Percentiles rank a stretch among this genome's conserved stretches.
Evolutionary conservation across 2,113 vertebrate genomes (phyloP).

Genomic region (Empidonax traillii): DNA sequence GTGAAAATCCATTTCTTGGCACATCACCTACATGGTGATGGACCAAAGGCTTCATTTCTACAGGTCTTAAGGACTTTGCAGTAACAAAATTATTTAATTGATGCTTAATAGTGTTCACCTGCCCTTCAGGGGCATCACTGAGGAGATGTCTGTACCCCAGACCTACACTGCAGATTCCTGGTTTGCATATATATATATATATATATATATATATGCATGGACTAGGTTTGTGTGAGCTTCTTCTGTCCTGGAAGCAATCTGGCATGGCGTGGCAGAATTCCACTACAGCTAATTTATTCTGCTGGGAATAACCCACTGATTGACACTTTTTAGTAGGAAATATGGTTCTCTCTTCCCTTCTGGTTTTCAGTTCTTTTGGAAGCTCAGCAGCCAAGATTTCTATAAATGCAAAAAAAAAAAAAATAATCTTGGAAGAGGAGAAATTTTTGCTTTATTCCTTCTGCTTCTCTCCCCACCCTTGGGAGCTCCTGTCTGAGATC

Average conservation of each 20-base stretch:
- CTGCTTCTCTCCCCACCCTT: neutral
- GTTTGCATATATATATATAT: neutral
- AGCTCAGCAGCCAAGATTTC: neutral
- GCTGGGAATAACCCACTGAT: neutral
- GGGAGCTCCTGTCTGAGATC: neutral
- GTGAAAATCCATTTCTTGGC: neutral
- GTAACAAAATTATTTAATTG: neutral
- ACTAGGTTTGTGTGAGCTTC: neutral
- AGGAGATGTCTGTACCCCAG: neutral
- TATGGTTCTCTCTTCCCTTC: neutral
- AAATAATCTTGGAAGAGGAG: neutral
- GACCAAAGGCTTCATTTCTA: neutral
- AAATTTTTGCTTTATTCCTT: neutral
- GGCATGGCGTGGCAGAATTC: neutral
- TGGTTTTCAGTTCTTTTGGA: neutral
- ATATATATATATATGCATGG: neutral
- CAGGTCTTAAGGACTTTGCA: neutral
- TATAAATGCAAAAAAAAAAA: neutral
- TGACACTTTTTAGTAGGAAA: neutral
- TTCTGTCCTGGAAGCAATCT: neutral
- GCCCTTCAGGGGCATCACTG: neutral
- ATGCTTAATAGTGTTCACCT: neutral
- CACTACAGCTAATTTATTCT: neutral
- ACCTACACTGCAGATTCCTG: neutral
- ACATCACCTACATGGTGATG: neutral